Evolutionary conservation across 2,888 invertebrate genomes (phyloP).

Genomic region (Orchestes rusci): DNA sequence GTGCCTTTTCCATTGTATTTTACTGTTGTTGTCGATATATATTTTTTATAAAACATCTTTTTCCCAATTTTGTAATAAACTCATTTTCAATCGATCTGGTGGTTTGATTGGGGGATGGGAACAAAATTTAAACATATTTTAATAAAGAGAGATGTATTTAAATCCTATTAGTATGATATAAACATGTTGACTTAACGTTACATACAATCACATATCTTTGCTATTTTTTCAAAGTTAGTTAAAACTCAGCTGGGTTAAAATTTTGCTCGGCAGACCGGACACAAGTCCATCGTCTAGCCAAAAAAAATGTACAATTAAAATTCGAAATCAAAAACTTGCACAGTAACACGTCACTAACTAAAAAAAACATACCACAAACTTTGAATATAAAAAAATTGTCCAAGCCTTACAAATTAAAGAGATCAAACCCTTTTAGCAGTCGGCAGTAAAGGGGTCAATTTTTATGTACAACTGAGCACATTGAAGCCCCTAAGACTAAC

Average conservation of each 20-base stretch:
- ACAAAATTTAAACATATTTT: too few species aligned
- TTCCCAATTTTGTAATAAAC: too few species aligned
- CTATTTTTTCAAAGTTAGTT: slow-evolving; percentile 38
- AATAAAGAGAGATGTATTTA: slow-evolving; percentile 42
- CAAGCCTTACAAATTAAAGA: slow-evolving; percentile 31
- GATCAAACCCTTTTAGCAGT: slow-evolving; percentile 38
- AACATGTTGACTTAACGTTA: slow-evolving; percentile 43
- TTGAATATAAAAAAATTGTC: slow-evolving; percentile 17
- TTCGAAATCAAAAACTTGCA: too few species aligned
- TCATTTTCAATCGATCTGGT: too few species aligned
- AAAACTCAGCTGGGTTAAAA: slow-evolving; percentile 28
- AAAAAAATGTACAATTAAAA: too few species aligned
- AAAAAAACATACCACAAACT: too few species aligned
- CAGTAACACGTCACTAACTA: too few species aligned
- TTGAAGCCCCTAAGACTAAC: slow-evolving; percentile 19
- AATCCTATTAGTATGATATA: slow-evolving; percentile 42
- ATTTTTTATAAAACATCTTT: slow-evolving; percentile 9
- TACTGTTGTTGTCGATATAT: slow-evolving; percentile 3
- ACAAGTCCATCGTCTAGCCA: too few species aligned
- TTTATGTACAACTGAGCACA: slow-evolving; percentile 14
- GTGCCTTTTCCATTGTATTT: not conserved
- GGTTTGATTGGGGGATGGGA: too few species aligned
- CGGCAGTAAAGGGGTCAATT: slow-evolving; percentile 29
- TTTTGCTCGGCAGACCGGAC: too few species aligned
- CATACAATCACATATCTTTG: slow-evolving; percentile 44